Percentiles rank a stretch among this genome's conserved stretches.
Conservation (phyloP, 2,113 vertebrate genomes). For the Urocolius indicus region DNA sequence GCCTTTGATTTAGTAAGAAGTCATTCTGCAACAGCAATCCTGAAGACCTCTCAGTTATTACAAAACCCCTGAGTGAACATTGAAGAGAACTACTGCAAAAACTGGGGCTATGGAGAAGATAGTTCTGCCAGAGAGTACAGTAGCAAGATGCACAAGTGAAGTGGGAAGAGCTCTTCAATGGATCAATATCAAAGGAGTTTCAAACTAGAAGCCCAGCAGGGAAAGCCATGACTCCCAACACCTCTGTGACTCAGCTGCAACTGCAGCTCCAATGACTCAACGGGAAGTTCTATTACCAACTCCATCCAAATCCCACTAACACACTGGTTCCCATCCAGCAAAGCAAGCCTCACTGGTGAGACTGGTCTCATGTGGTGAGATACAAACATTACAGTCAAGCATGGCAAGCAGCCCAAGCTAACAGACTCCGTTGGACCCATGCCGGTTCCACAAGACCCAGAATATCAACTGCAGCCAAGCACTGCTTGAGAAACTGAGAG, state of each 20-base stretch:
- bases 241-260: slow-evolving; percentile 47
- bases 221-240: slow-evolving; percentile 3
- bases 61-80: neutral
- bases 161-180: neutral
- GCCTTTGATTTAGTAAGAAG: neutral
- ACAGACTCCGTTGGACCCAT: slow-evolving; percentile 45
- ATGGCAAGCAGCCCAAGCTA: slow-evolving; percentile 63
- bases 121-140: neutral
- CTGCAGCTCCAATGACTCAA: slow-evolving; percentile 60
- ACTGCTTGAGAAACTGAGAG: slow-evolving; percentile 50
- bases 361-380: slow-evolving; percentile 48
- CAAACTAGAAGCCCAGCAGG: neutral
- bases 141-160: neutral
- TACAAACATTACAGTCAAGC: slow-evolving; percentile 18
- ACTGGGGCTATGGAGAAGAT: neutral
- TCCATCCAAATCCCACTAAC: slow-evolving; percentile 38
- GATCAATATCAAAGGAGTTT: neutral
- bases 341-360: slow-evolving; percentile 62
- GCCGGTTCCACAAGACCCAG: slow-evolving; percentile 66
- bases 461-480: neutral
- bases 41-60: neutral
- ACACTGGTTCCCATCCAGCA: slow-evolving; percentile 51
- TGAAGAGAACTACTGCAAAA: neutral
- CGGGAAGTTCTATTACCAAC: slow-evolving; percentile 27
- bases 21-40: neutral